Base-by-base conservation (phyloP, 2,888 invertebrate species). In the Arrhopalites spinosus region DNA sequence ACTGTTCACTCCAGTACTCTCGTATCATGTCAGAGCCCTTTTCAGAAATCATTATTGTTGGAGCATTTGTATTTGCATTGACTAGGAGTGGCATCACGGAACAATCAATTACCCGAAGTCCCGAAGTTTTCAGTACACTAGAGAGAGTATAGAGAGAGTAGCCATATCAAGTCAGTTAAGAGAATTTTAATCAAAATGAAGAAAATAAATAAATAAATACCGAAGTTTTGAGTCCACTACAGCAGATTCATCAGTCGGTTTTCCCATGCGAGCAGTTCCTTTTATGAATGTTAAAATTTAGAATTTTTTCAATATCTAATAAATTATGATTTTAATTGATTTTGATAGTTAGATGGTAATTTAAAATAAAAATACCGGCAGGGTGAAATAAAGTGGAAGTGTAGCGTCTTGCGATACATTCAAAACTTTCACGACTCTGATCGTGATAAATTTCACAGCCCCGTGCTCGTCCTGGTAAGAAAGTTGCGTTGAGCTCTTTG, bases 241-340 rank as follows among this genome's bases (percentile, higher is more conserved):
- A 15, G 75, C 61, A 0, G 59, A 90, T n/a, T 89, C 88, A 83
- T 94, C 94, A 0, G 93, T 93, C 0, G 94, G 94, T 71, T 73
- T 75, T 15, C 78, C 78, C 95, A 95, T 95, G 84, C 72, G 59
- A 15, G 72, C 72, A 13, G 72, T 72, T 56, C 69, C 69, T 27
- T 36, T 11, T 7, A 36, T 36, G 3, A 36, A 36, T 36, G n/a
- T n/a, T n/a, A n/a, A n/a, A n/a, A n/a, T n/a, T n/a, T n/a, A n/a
- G n/a, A n/a, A n/a, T n/a, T n/a, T n/a, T 36, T 36, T 7, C 36
- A 36, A 3, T 7, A 36, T 36, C 11, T 36, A 36, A 36, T 7
- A 36, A 36, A 36, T 36, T 3, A 36, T 36, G 36, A n/a, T n/a
- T n/a, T n/a, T n/a, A n/a, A n/a, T n/a, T n/a, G n/a, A n/a, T n/a